Evolutionary conservation across 2,797 vertebrate genomes (phyloP).

Genomic region (Danio kyathit): DNA sequence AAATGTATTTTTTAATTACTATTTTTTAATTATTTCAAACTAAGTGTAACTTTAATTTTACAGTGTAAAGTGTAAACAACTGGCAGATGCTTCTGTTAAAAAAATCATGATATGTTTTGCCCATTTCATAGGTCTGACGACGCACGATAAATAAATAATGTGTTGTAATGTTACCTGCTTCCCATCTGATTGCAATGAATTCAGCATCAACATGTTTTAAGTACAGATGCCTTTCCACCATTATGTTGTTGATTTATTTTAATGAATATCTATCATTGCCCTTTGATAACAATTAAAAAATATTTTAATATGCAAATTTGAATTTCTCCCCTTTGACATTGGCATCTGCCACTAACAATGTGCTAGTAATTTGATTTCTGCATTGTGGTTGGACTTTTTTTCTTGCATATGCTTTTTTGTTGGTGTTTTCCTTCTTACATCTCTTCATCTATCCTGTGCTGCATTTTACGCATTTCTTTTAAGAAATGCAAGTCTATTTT

Average conservation of each 20-base stretch:
- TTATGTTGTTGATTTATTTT: neutral
- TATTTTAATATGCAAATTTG: neutral
- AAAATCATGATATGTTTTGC: no score
- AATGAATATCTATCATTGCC: neutral
- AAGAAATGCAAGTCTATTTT: conserved; percentile 5
- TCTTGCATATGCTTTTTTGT: neutral
- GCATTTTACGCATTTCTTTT: neutral
- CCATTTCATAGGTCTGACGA: no score
- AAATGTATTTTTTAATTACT: no score
- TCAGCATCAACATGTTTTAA: neutral
- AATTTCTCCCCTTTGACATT: neutral
- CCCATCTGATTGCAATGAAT: neutral
- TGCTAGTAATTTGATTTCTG: neutral
- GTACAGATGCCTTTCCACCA: neutral
- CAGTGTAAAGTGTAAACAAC: neutral
- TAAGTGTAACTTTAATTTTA: no score
- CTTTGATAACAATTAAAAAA: neutral
- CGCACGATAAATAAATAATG: neutral
- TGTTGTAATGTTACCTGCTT: neutral
- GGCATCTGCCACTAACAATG: neutral
- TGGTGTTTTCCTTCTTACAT: neutral
- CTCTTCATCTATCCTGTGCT: neutral
- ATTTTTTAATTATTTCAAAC: no score
- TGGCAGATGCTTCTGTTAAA: no score
- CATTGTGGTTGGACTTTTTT: neutral